These are phyloP conservation scores for Trogon melanurus DNA, from an alignment of 2,113 vertebrate genomes.

Conservation along the genomic window DNA sequence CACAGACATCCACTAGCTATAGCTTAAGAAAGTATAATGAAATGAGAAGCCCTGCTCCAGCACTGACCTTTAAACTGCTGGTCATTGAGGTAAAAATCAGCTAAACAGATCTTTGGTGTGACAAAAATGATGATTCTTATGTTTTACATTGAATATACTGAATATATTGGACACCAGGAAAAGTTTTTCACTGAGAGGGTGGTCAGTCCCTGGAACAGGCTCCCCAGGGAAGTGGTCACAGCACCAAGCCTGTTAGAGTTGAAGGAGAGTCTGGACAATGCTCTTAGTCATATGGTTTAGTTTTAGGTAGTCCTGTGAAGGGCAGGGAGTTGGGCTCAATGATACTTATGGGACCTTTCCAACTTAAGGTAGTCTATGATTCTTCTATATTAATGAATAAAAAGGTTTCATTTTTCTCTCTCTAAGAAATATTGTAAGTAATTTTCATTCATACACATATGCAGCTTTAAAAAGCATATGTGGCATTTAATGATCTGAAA, in stretches of 20 bases:
- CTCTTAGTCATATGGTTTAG: neutral
- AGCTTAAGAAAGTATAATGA: neutral
- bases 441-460: neutral
- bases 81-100: neutral
- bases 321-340: rapidly evolving
- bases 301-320: neutral
- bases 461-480: neutral
- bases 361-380: neutral
- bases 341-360: neutral
- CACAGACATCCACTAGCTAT: neutral
- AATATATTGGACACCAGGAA: neutral
- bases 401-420: neutral
- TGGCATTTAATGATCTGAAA: neutral
- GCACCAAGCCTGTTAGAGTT: neutral
- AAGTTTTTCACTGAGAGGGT: neutral
- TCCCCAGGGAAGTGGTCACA: neutral
- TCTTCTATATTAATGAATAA: neutral
- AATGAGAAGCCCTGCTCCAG: neutral
- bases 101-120: neutral
- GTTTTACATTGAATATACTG: neutral
- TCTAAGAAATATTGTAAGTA: neutral
- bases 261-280: neutral
- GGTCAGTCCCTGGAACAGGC: neutral
- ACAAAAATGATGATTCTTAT: neutral
- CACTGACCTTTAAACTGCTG: neutral